Evolutionary conservation across 2,797 vertebrate genomes (phyloP), one percentile per base, ranked within the genome.

Genomic region (Premnoplex brunnescens): DNA sequence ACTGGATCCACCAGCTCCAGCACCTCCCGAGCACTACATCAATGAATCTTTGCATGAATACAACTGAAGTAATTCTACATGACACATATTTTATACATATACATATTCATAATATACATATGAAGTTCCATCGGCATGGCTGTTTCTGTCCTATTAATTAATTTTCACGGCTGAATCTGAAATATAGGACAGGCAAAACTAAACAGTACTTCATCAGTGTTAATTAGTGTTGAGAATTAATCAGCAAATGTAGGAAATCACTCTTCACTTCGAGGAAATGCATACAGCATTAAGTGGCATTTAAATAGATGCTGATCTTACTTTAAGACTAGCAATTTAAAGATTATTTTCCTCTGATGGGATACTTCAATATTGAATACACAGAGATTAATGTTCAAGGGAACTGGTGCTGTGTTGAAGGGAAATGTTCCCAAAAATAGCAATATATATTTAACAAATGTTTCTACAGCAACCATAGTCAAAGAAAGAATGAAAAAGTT

Each of bases 181-280:
- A 89, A 91, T 83, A 91, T 27, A 95, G 71, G 89, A 85, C 56
- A 78, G 34, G 32, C 89, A 91, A 81, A 95, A 94, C 34, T 74
- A 92, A 95, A 85, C 17, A 89, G 79, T 62, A 58, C 46, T 95
- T 75, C 85, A 51, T 80, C 85, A 77, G 56, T 51, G 67, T 91
- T 94, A 96, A 92, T 86, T 90, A 90, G 24, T 22, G 68, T 24
- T 60, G 21, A 91, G 71, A 93, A 94, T 78, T 95, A 94, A 93
- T 86, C 79, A 90, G 74, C 37, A 77, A 82, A 88, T 0, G 71
- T 67, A 95, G 37, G 52, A 94, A 94, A 95, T 48, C 63, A 67
- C 85, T 86, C n/a, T 43, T 64, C 63, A 87, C 69, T 94, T 88
- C 54, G 28, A 52, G 94, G 62, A 95, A 91, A 84, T 37, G 78